Conservation (phyloP, 2,113 vertebrate species). For the Pristiophorus japonicus region DNA sequence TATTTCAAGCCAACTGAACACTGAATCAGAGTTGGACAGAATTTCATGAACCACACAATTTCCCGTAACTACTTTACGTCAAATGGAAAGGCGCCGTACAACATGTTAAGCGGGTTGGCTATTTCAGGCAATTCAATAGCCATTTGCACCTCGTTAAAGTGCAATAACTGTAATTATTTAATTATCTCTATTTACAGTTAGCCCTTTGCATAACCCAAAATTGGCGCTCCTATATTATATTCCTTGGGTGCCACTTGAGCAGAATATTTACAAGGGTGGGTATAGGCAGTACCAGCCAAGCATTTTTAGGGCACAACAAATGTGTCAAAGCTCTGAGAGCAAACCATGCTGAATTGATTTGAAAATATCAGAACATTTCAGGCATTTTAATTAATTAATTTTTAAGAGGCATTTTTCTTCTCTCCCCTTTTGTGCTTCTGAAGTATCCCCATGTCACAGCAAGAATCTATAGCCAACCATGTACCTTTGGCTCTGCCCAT, state of each 20-base stretch:
- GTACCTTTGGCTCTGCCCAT: background rate
- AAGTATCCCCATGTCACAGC: background rate
- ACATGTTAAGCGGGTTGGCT: background rate
- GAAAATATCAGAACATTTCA: background rate
- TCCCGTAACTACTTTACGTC: background rate
- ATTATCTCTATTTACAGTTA: conserved; percentile 17
- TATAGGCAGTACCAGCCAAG: background rate
- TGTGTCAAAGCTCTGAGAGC: background rate
- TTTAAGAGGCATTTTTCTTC: no score
- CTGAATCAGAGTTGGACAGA: background rate
- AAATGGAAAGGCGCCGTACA: background rate
- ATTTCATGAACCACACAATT: background rate
- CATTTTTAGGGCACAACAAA: background rate
- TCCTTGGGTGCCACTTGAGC: background rate
- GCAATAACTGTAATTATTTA: background rate
- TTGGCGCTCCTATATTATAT: background rate
- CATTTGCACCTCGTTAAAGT: background rate
- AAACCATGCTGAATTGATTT: background rate
- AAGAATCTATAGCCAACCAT: background rate
- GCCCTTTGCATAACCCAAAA: background rate
- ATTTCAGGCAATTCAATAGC: background rate
- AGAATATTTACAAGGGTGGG: background rate
- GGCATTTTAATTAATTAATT: background rate
- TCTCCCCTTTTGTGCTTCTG: background rate
- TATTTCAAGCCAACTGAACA: background rate